Base-by-base conservation (phyloP, 2,797 vertebrate species). In the Telmatherina bonti region DNA sequence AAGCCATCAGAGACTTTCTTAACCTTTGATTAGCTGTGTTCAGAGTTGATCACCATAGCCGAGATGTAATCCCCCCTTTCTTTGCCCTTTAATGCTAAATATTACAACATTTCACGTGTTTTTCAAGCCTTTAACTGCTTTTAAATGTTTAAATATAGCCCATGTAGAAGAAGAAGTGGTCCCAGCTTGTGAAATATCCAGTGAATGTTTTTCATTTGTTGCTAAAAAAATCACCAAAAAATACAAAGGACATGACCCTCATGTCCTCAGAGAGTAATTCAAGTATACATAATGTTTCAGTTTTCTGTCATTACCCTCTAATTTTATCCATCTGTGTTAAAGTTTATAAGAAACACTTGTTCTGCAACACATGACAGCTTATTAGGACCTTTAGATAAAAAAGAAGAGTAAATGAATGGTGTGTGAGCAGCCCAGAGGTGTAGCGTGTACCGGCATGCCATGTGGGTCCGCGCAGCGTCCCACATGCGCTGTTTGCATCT, bases 401-500 rank as follows among this genome's bases (percentile, higher is more conserved):
- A 62, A 16, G 18, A 47, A 49, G 47, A 71, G 71, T 55, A 30
- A 30, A 62, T 29, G 24, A 62, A 62, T 38, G 3, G 16, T 12
- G 56, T 31, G 41, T 35, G 68, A 13, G 18, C 29, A 10, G 33
- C 2, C 7, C 61, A 67, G 20, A 62, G 27, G 30, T 29, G 4
- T 29, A 36, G 31, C 45, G 22, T 60, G 0, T 22, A 24, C 26
- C 36, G 26, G 38, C 54, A 47, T 11, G 10, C 29, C n/a, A 2
- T 16, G 59, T 62, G 66, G 27, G 57, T 31, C 49, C 0, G 67
- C 4, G 27, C 66, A 55, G 22, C 20, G 55, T 70, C 58, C 65
- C 78, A 74, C 74, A 81, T 74, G 83, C 79, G 45, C 1, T 68
- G 72, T 82, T 81, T 84, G 78, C 20, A 49, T 78, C 45, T 57